Conservation (phyloP, 2,797 vertebrate genomes). For the Bradypus variegatus region DNA sequence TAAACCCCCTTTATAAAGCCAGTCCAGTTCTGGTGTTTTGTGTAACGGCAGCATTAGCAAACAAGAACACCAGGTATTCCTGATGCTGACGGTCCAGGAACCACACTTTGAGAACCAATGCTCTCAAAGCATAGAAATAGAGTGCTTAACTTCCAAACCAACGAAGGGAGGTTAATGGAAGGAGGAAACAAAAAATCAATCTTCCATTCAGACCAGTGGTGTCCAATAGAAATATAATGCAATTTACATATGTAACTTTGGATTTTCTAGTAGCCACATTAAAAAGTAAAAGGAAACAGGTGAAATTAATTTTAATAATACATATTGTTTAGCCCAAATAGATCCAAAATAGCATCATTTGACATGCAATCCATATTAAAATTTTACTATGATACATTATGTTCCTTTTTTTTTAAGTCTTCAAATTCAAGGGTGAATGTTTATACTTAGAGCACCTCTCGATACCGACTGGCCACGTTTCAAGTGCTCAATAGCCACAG, state of each 20-base stretch:
- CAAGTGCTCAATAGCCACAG: accelerated
- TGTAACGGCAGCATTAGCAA: no score
- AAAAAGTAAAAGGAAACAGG: not conserved
- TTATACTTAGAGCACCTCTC: accelerated
- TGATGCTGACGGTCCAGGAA: not conserved
- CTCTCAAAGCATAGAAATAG: not conserved
- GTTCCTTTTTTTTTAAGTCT: not conserved
- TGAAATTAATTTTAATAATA: not conserved
- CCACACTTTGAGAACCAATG: not conserved
- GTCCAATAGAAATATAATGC: not conserved
- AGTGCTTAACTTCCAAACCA: not conserved
- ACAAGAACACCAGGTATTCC: no score
- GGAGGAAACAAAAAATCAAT: not conserved
- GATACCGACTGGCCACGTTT: accelerated
- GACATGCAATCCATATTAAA: not conserved
- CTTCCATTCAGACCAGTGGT: not conserved
- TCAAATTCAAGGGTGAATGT: not conserved
- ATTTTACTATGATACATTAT: no score
- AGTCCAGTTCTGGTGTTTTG: no score
- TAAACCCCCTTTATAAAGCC: no score
- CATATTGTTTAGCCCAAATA: not conserved
- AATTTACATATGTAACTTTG: not conserved
- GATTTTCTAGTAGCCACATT: not conserved
- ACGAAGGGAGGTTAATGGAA: accelerated
- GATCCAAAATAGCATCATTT: not conserved